These are phyloP conservation scores for Urocolius indicus DNA, from an alignment of 2,113 vertebrate genomes.

Conservation along the genomic window DNA sequence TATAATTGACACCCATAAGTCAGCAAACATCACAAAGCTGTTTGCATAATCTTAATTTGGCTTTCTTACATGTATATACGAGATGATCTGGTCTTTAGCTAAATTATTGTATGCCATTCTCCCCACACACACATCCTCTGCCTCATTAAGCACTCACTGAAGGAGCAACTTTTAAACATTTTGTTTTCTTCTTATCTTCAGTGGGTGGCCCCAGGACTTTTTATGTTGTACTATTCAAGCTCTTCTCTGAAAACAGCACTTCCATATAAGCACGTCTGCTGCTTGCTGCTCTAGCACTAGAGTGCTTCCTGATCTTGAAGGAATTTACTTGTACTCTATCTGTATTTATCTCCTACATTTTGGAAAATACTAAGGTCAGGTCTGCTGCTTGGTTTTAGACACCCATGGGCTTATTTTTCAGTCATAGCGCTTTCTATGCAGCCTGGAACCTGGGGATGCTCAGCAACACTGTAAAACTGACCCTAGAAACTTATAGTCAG, in stretches of 20 bases:
- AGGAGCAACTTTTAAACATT: slow-evolving; percentile 21
- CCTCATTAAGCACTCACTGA: slow-evolving; percentile 19
- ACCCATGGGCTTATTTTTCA: not conserved
- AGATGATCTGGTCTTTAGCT: slow-evolving; percentile 3
- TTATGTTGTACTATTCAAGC: not conserved
- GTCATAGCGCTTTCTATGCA: fast-evolving
- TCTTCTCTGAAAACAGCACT: not conserved
- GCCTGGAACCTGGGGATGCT: not conserved
- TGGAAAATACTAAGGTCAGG: not conserved
- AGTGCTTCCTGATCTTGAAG: not conserved
- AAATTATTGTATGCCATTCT: not conserved
- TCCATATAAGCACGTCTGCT: not conserved
- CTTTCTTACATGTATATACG: not conserved
- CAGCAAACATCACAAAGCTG: not conserved
- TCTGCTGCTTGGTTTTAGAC: not conserved
- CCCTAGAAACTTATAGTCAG: not conserved
- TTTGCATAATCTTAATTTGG: slow-evolving; percentile 1
- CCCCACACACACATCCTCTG: not conserved
- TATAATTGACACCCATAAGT: not conserved
- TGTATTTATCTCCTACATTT: not conserved
- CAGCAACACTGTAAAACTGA: not conserved
- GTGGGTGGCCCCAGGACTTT: slow-evolving; percentile 1
- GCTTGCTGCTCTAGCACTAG: not conserved
- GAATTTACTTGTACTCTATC: not conserved
- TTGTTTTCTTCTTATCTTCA: slow-evolving; percentile 4